phyloP scores from a whole-genome alignment of 2,888 invertebrate genomes.

The Smittia aterrima region DNA sequence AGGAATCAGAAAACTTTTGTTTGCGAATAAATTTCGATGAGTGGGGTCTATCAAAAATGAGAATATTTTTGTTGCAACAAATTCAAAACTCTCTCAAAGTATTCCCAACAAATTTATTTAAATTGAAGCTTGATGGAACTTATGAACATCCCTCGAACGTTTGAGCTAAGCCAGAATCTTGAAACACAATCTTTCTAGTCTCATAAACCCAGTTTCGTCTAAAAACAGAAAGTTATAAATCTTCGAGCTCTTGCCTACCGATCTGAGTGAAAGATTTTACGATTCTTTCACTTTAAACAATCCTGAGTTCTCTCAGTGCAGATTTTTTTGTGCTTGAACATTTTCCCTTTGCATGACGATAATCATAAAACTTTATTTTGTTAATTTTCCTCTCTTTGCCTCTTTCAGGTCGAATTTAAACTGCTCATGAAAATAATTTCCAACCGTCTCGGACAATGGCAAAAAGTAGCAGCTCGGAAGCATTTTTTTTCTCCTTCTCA shows the following conservation, averaged over 20 bases:
- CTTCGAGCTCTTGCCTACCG: not conserved
- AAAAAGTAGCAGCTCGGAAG: conserved; percentile 40
- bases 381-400: conserved; percentile 31
- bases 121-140: no score
- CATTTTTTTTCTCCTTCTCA: not conserved
- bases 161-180: no score
- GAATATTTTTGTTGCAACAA: no score
- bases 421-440: not conserved
- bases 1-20: no score
- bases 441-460: conserved; percentile 24
- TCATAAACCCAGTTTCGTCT: not conserved
- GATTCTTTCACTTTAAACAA: not conserved
- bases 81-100: no score
- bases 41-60: no score
- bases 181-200: no score
- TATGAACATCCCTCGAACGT: no score
- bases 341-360: not conserved
- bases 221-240: not conserved
- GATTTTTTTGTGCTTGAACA: conserved; percentile 3
- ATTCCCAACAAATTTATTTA: no score
- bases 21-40: no score
- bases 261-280: not conserved
- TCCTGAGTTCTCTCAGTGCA: no score
- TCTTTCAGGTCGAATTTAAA: not conserved
- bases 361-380: conserved; percentile 40